phyloP scores from a whole-genome alignment of 2,797 vertebrate species.

The Mareca strepera region DNA sequence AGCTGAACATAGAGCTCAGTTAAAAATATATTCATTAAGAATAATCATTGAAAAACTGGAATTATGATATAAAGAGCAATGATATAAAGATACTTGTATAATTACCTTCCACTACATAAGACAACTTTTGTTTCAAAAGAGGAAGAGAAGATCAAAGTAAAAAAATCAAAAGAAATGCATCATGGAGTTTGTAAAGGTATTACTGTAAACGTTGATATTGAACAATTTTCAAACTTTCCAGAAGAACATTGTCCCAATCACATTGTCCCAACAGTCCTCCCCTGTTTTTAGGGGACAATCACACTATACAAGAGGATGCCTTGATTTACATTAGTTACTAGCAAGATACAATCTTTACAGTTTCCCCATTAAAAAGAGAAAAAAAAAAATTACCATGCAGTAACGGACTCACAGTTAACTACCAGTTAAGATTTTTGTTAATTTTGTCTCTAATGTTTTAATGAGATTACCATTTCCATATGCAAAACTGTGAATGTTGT shows the following conservation, averaged over 20 bases:
- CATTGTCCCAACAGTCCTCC: background rate
- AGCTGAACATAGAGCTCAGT: background rate
- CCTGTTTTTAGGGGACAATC: background rate
- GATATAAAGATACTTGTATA: background rate
- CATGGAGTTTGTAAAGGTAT: background rate
- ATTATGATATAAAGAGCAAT: background rate
- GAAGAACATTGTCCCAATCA: background rate
- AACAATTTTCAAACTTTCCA: background rate
- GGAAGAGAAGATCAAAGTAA: background rate
- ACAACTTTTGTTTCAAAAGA: background rate
- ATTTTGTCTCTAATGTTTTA: background rate
- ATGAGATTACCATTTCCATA: background rate
- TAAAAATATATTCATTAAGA: background rate
- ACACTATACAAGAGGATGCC: background rate
- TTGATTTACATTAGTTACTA: background rate
- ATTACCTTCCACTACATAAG: background rate
- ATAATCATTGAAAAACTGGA: background rate
- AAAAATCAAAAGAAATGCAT: background rate
- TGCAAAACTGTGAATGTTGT: background rate
- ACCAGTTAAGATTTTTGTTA: rapidly evolving
- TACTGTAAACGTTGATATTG: background rate
- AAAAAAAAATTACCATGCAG: background rate
- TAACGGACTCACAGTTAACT: background rate
- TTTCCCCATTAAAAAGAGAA: background rate
- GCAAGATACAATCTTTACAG: background rate